phyloP scores from a whole-genome alignment of 2,113 vertebrate species.

The Gracilinanus agilis region DNA sequence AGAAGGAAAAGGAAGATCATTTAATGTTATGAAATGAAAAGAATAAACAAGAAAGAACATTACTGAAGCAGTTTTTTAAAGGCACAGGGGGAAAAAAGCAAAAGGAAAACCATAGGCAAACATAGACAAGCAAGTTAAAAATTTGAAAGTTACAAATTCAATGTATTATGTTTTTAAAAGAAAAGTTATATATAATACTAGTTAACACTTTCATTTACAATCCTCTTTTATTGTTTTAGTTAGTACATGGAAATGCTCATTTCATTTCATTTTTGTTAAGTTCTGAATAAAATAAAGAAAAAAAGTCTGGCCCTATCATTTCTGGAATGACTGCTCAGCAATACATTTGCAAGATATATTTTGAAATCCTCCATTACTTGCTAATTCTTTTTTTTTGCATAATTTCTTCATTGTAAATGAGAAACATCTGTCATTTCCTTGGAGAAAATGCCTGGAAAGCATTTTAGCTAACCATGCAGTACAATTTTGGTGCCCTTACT shows the following conservation, averaged over 20 bases:
- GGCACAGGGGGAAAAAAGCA: not conserved
- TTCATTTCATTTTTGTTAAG: not conserved
- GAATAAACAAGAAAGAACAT: not conserved
- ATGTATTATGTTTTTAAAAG: not conserved
- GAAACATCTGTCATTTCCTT: conserved; percentile 57
- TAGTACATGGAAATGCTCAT: not conserved
- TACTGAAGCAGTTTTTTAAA: not conserved
- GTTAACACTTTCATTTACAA: not conserved
- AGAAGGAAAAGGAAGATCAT: not conserved
- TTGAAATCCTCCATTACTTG: conserved; percentile 58
- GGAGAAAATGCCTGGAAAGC: conserved; percentile 30
- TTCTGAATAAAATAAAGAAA: not conserved
- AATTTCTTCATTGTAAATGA: conserved; percentile 14
- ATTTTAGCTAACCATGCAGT: conserved; percentile 40
- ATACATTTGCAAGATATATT: conserved; percentile 5
- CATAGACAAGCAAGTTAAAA: not conserved
- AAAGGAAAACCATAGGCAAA: not conserved
- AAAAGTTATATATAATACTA: not conserved
- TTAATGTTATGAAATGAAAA: not conserved
- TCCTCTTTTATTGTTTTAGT: not conserved
- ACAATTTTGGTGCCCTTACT: conserved; percentile 28
- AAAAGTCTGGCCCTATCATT: not conserved
- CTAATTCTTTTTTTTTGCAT: conserved; percentile 21
- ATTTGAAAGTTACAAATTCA: not conserved
- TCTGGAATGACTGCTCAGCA: conserved; percentile 50